Percentiles rank a stretch among this genome's conserved stretches.
phyloP scores from a whole-genome alignment of 1,140 invertebrate species.

The Drosophila miranda region DNA sequence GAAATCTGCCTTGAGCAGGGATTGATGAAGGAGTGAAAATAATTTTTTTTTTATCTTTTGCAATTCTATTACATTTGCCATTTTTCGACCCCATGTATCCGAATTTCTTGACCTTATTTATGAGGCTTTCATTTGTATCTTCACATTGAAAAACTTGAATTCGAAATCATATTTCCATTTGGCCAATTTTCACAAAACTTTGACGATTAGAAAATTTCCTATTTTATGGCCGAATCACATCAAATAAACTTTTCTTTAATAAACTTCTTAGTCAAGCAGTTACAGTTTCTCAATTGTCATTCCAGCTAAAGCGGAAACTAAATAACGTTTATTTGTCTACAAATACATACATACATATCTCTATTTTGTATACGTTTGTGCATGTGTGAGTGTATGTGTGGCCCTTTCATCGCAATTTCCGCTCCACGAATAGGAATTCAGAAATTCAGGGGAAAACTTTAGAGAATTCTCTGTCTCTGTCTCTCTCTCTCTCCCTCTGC shows the following conservation, averaged over 20 bases:
- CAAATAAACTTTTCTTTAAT: slow-evolving; percentile 59
- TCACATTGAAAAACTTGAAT: not conserved
- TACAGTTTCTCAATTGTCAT: slow-evolving; percentile 37
- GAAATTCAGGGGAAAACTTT: slow-evolving; percentile 39
- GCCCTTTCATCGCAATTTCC: slow-evolving; percentile 62
- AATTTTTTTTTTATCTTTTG: not conserved
- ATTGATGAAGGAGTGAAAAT: too few species aligned
- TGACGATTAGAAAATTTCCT: slow-evolving; percentile 19
- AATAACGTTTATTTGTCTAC: slow-evolving; percentile 64
- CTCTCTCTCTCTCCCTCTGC: slow-evolving; percentile 13
- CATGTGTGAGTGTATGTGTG: slow-evolving; percentile 35
- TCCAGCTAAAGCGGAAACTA: slow-evolving; percentile 60
- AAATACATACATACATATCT: slow-evolving; percentile 1
- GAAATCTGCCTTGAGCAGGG: too few species aligned
- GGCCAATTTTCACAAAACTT: slow-evolving; percentile 20
- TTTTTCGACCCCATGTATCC: not conserved
- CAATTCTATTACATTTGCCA: not conserved
- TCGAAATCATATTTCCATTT: slow-evolving; percentile 10
- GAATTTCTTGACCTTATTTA: not conserved
- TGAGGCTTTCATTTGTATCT: not conserved
- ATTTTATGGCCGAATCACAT: slow-evolving; percentile 38
- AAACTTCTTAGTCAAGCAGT: slow-evolving; percentile 23
- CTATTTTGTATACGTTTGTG: not conserved
- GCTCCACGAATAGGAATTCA: slow-evolving; percentile 37
- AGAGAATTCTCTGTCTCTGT: slow-evolving; percentile 7